A percentile compares a stretch with the other conserved stretches of the same genome.
Evolutionary conservation across 2,797 vertebrate genomes (phyloP).

Genomic region (Clarias pachynema): DNA sequence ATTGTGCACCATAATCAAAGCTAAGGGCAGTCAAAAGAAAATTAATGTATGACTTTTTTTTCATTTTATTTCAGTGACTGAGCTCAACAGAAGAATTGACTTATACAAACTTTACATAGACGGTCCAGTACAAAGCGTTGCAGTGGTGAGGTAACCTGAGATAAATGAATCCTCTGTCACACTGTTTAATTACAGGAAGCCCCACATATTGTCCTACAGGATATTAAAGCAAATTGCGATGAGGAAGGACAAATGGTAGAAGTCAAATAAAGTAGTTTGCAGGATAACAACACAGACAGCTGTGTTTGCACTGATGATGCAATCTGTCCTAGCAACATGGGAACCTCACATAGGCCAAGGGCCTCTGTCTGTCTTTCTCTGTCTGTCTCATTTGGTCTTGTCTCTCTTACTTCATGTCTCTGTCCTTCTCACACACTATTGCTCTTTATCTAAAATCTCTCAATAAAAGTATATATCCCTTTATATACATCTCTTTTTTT

Average conservation of each 20-base stretch:
- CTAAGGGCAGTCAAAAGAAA: too few species aligned
- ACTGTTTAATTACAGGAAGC: constrained; percentile 27
- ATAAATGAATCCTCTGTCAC: constrained; percentile 5
- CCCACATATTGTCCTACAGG: background rate
- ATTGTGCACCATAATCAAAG: too few species aligned
- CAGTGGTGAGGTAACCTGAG: background rate
- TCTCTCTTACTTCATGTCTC: background rate
- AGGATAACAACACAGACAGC: constrained; percentile 28
- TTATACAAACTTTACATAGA: background rate
- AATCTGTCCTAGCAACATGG: constrained; percentile 10
- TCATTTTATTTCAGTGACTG: too few species aligned
- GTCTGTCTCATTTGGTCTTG: background rate
- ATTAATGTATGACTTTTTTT: too few species aligned
- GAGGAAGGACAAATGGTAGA: background rate
- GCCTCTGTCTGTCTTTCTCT: background rate
- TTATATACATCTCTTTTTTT: background rate
- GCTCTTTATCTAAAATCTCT: background rate
- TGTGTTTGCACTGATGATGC: constrained; percentile 21
- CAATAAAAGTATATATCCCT: background rate
- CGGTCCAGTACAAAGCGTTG: background rate
- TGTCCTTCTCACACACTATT: background rate
- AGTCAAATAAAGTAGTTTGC: constrained; percentile 18
- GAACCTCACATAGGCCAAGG: background rate
- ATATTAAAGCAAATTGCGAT: constrained; percentile 21
- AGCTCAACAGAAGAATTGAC: too few species aligned